Base-by-base conservation (phyloP, 2,888 invertebrate species). In the Acanthosepion esculentum region DNA sequence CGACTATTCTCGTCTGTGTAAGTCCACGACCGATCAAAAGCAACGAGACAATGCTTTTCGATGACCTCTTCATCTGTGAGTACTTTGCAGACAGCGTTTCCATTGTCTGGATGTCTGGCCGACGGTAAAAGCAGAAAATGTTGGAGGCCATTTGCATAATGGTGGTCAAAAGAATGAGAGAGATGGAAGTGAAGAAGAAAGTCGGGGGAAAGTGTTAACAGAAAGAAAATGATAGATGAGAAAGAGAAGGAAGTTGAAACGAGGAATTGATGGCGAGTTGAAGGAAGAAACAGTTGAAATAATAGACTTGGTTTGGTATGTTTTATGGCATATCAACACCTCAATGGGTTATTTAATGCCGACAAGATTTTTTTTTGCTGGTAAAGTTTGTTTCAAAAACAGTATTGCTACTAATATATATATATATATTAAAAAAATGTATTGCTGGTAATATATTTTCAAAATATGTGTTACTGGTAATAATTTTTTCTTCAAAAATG, bases 141-240 rank as follows among this genome's bases (percentile, higher is more conserved):
- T 78, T 8, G n/a, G n/a, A 78, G n/a, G n/a, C 78, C n/a, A 78
- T 78, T 12, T 29, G n/a, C 10, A 78, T 78, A n/a, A n/a, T n/a
- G n/a, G 78, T 4, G 78, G n/a, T 78, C 12, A n/a, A 78, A n/a
- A 7, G n/a, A n/a, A n/a, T 29, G 15, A n/a, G n/a, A 78, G n/a
- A 10, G n/a, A n/a, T 12, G n/a, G 2, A n/a, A n/a, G 78, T n/a
- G 78, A 78, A n/a, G 78, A 8, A n/a, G 29, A 12, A 12, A n/a
- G 4, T 12, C 10, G 8, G 10, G 29, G 0, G 8, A 8, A 4
- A 78, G 12, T 7, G 4, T 8, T 12, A 3, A n/a, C 7, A 29
- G 29, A 64, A 64, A 64, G 29, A 29, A 29, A 55, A 18, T 15
- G 20, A 15, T 53, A 15, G 0, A 15, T 20, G 20, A 8, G 64